Evolutionary conservation across 2,113 vertebrate species (phyloP).

Genomic region (Prietella phreatophila): DNA sequence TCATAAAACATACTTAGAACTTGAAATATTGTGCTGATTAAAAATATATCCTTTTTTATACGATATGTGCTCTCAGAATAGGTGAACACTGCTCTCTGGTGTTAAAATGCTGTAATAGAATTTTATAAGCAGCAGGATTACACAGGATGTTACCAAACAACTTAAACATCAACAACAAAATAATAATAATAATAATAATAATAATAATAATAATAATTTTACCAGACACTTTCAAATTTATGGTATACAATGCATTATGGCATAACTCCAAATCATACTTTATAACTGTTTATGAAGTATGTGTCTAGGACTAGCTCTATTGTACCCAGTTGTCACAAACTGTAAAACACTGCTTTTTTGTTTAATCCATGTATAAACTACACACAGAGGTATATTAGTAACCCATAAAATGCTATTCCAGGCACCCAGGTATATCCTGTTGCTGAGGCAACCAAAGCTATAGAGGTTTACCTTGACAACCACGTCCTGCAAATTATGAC

Average conservation of each 20-base stretch:
- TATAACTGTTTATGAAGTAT: background rate
- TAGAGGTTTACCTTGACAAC: conserved; percentile 53
- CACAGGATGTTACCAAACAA: background rate
- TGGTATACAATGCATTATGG: background rate
- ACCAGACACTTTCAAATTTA: background rate
- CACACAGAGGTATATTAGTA: conserved; percentile 5
- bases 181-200: too few species aligned
- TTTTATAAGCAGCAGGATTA: background rate
- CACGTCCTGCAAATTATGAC: conserved; percentile 39
- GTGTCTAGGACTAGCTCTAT: background rate
- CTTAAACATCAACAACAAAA: too few species aligned
- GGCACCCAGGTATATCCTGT: conserved; percentile 48
- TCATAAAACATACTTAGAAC: background rate
- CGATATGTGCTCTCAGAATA: background rate
- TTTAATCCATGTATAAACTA: background rate
- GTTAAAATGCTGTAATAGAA: conserved; percentile 5
- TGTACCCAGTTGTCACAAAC: background rate
- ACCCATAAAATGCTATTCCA: conserved; percentile 49
- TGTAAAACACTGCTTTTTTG: background rate
- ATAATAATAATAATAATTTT: too few species aligned
- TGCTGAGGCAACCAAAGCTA: conserved; percentile 54
- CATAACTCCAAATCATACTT: background rate
- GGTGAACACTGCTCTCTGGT: conserved; percentile 42
- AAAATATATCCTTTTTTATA: background rate
- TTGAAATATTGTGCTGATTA: background rate